phyloP scores from a whole-genome alignment of 2,113 vertebrate genomes.

The Odobenus rosmarus region DNA sequence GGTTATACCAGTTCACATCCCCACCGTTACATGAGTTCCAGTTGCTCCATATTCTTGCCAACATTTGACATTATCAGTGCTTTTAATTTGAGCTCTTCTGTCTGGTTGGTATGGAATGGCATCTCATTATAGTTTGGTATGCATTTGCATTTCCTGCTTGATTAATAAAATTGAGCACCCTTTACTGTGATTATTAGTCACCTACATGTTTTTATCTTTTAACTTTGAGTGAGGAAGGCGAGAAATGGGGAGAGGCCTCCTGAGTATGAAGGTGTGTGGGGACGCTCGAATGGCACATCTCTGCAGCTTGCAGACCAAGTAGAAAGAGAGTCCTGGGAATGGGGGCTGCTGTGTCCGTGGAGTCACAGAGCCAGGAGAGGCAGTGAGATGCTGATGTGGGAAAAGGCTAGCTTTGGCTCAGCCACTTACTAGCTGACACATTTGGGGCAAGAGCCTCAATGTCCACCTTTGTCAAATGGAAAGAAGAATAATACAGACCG shows the following conservation, averaged over 20 bases:
- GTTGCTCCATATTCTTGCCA: background rate
- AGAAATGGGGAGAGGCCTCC: background rate
- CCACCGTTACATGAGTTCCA: background rate
- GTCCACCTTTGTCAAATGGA: background rate
- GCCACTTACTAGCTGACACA: background rate
- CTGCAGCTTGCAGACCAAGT: background rate
- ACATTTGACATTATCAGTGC: background rate
- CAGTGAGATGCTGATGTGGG: background rate
- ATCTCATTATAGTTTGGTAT: background rate
- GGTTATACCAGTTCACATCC: background rate
- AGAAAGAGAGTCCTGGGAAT: background rate
- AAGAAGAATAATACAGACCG: background rate
- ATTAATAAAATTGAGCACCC: background rate
- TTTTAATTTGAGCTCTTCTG: constrained; percentile 15
- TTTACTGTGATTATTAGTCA: background rate
- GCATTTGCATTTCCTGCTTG: background rate
- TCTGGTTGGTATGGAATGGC: background rate
- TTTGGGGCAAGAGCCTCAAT: background rate
- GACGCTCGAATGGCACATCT: background rate
- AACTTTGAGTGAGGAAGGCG: background rate
- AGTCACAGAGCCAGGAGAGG: background rate
- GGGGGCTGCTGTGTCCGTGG: background rate
- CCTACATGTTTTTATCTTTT: background rate
- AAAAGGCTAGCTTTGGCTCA: background rate
- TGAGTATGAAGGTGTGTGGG: background rate